Percentiles rank a stretch among this genome's conserved stretches.
These are phyloP conservation scores for Psix sp. DNA, from an alignment of 1,140 invertebrate genomes.

Conservation along the genomic window DNA sequence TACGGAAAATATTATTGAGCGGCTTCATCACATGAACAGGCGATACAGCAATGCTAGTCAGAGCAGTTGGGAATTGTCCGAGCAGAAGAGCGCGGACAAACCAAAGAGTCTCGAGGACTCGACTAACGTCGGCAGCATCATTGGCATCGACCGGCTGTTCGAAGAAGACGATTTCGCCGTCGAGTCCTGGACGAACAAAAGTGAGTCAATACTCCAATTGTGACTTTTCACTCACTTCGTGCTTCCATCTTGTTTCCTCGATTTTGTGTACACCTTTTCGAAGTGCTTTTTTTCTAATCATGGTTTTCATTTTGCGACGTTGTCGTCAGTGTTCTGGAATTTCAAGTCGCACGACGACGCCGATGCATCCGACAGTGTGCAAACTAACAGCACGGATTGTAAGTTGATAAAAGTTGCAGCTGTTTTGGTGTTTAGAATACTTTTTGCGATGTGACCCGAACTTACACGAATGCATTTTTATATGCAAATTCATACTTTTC, in stretches of 20 bases:
- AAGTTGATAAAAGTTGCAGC: slow-evolving; percentile 60
- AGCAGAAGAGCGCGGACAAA: slow-evolving; percentile 67
- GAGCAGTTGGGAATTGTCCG: slow-evolving; percentile 72
- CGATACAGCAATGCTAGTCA: slow-evolving; percentile 74
- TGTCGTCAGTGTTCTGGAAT: slow-evolving; percentile 74
- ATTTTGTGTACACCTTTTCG: too few relatives aligned
- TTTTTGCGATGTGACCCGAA: slow-evolving; percentile 2
- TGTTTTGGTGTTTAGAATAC: background rate
- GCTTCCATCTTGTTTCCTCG: too few relatives aligned
- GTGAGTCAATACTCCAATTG: slow-evolving; percentile 58
- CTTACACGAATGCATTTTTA: too few relatives aligned
- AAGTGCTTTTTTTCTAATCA: too few relatives aligned
- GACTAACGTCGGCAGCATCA: slow-evolving; percentile 69
- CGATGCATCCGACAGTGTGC: slow-evolving; percentile 75
- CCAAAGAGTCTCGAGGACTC: slow-evolving; percentile 69
- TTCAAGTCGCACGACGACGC: slow-evolving; percentile 76
- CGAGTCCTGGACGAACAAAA: slow-evolving; percentile 75
- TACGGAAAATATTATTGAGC: background rate
- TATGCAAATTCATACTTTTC: too few relatives aligned
- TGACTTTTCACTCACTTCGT: slow-evolving; percentile 7
- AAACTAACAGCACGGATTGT: slow-evolving; percentile 75
- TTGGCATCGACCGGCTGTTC: slow-evolving; percentile 78
- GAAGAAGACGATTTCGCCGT: slow-evolving; percentile 73
- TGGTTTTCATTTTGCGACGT: slow-evolving; percentile 16
- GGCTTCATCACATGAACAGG: too few relatives aligned